Evolutionary conservation across 2,113 vertebrate genomes (phyloP), one percentile per base, ranked within the genome.

Genomic region (Carlito syrichta): DNA sequence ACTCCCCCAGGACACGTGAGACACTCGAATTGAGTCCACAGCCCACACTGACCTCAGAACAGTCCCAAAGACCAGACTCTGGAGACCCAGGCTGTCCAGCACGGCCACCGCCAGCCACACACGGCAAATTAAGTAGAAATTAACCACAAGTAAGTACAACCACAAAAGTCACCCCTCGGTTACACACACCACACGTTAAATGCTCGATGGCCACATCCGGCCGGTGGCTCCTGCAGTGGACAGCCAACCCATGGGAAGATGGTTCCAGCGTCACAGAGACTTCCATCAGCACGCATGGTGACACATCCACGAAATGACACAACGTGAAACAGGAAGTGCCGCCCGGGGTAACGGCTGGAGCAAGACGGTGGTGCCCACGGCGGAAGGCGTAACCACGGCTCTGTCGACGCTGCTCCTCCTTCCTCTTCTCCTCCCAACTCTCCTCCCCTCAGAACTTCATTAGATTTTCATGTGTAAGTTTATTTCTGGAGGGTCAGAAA

Each of bases 301-400:
- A 14, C 1, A 35, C 6, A 30, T 25, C 63, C 40, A 6, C 17
- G 8, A 52, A 12, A 40, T 20, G 1, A n/a, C 38, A 60, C 40
- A 35, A 56, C 40, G 43, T 58, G 38, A 3, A 9, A 20, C 0
- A 0, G 3, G 25, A n/a, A 4, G 17, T 0, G 10, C 7, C 10
- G 22, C 60, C 35, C 40, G 7, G 3, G 12, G 35, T 45, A 45
- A 30, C 5, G 1, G 74, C 45, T 4, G 32, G 14, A 45, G 27
- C 14, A 8, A 76, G 62, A 13, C 32, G 43, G 73, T 2, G 73
- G 19, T 43, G 12, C 5, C 1, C 0, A 27, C 7, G 1, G 73
- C 3, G 14, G 14, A 3, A 3, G 11, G 20, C 22, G 30, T 19
- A 45, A 22, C 1, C 20, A 30, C 0, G 1, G 23, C 35, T 4